Evolutionary conservation across 1,140 invertebrate genomes (phyloP).

Genomic region (Agrypnia vestita): DNA sequence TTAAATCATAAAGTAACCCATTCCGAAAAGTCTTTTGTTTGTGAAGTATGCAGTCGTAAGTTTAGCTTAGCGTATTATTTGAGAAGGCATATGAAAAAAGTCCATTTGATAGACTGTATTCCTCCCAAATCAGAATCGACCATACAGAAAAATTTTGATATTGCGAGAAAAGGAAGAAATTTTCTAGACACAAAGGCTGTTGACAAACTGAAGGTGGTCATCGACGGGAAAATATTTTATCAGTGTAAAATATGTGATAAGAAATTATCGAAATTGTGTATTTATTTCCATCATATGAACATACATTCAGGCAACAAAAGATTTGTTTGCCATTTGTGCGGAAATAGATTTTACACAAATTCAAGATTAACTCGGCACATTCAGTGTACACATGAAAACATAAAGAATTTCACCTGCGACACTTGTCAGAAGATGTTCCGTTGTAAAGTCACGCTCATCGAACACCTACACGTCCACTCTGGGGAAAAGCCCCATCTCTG

Average conservation of each 20-base stretch:
- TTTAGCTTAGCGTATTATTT: conserved; percentile 58
- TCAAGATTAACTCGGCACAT: conserved; percentile 77
- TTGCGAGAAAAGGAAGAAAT: conserved; percentile 58
- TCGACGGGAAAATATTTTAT: conserved; percentile 72
- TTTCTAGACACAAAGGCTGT: conserved; percentile 66
- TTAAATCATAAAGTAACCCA: conserved; percentile 56
- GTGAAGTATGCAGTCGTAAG: conserved; percentile 59
- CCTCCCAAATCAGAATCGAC: not conserved
- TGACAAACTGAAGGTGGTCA: conserved; percentile 67
- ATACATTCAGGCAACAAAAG: conserved; percentile 84
- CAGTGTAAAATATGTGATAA: conserved; percentile 76
- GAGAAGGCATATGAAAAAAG: conserved; percentile 60
- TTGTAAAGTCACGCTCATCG: conserved; percentile 70
- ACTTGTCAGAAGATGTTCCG: conserved; percentile 74
- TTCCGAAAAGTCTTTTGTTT: conserved; percentile 58
- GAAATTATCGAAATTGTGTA: conserved; percentile 75
- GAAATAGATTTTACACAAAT: conserved; percentile 81
- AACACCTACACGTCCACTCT: conserved; percentile 81
- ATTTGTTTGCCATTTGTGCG: conserved; percentile 82
- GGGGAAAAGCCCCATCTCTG: conserved; percentile 78
- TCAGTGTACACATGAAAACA: conserved; percentile 77
- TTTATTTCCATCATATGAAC: conserved; percentile 76
- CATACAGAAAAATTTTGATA: too few relatives aligned
- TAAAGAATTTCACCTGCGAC: conserved; percentile 73
- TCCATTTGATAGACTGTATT: conserved; percentile 49